Evolutionary conservation across 2,888 invertebrate genomes (phyloP).

Genomic region (Caenorhabditis sp.): DNA sequence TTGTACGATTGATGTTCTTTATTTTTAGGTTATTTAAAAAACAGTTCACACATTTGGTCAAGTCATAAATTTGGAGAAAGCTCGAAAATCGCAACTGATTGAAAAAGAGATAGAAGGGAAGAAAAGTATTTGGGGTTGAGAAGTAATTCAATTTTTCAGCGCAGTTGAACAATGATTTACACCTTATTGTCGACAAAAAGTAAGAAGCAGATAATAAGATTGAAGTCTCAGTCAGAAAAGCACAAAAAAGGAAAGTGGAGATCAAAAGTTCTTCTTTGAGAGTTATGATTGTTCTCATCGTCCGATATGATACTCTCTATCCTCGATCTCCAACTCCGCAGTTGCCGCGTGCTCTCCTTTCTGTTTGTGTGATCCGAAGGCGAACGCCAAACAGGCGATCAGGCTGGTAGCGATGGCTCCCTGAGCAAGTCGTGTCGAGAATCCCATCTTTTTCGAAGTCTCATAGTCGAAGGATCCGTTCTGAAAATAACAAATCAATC

Average conservation of each 20-base stretch:
- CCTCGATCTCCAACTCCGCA: constrained; percentile 82
- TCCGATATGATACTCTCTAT: constrained; percentile 78
- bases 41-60: background rate
- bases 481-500: constrained; percentile 50
- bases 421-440: constrained; percentile 69
- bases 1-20: background rate
- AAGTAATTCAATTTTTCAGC: background rate
- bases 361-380: constrained; percentile 80
- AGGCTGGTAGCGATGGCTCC: constrained; percentile 72
- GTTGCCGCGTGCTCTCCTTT: constrained; percentile 82
- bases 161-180: background rate
- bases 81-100: too few species aligned
- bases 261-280: background rate
- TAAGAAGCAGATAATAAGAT: constrained; percentile 4
- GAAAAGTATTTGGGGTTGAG: background rate
- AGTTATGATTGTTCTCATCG: constrained; percentile 53
- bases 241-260: constrained; percentile 1
- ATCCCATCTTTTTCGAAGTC: constrained; percentile 68
- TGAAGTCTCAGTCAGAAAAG: background rate
- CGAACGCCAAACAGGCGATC: constrained; percentile 75
- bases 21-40: background rate
- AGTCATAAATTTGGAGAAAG: background rate
- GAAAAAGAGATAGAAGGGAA: background rate
- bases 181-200: too few species aligned
- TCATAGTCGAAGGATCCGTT: constrained; percentile 77